phyloP scores from a whole-genome alignment of 2,113 vertebrate genomes.

The Equus przewalskii region DNA sequence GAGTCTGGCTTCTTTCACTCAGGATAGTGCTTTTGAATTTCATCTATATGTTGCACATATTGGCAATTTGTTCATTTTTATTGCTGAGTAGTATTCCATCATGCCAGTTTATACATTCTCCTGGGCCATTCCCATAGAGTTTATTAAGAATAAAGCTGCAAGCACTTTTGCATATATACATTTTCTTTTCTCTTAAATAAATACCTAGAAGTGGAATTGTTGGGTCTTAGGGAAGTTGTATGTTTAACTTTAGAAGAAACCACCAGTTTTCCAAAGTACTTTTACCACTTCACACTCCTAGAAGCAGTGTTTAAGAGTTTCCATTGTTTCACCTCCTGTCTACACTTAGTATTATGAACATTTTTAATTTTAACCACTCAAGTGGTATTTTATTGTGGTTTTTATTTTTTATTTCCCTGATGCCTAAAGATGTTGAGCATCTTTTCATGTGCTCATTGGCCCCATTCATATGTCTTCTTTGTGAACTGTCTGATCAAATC shows the following conservation, averaged over 20 bases:
- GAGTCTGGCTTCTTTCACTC: background rate
- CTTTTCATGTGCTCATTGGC: background rate
- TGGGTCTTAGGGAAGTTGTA: background rate
- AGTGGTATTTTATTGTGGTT: background rate
- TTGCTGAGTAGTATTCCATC: background rate
- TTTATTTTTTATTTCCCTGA: background rate
- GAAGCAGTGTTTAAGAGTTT: background rate
- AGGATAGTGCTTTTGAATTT: background rate
- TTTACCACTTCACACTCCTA: background rate
- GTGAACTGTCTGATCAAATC: background rate
- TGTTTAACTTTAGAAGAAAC: background rate
- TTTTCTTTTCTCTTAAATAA: background rate
- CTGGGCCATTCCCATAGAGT: background rate
- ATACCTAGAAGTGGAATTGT: background rate
- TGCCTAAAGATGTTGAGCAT: background rate
- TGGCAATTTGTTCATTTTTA: background rate
- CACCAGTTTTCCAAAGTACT: background rate
- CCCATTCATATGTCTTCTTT: background rate
- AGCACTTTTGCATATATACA: background rate
- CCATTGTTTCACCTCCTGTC: background rate
- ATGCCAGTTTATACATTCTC: background rate
- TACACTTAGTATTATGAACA: background rate
- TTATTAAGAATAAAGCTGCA: background rate
- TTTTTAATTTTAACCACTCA: background rate
- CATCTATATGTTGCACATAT: background rate